A percentile compares a stretch with the other conserved stretches of the same genome.
Conservation (phyloP, 2,113 vertebrate species). For the Colaptes auratus region DNA sequence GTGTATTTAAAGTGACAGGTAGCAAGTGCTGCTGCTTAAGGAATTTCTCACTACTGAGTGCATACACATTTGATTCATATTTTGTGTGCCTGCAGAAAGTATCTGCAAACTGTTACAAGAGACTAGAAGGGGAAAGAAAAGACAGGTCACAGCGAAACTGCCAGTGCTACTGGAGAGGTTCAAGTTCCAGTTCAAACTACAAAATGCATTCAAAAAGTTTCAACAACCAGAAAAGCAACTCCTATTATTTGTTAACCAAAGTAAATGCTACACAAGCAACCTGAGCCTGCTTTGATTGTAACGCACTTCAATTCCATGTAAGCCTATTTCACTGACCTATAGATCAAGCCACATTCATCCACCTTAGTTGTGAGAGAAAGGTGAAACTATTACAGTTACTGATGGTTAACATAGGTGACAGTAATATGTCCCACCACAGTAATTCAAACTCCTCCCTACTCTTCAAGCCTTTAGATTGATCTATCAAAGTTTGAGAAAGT, state of each 20-base stretch:
- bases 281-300: not conserved
- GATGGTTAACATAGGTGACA: not conserved
- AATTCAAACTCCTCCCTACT: not conserved
- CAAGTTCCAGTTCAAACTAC: not conserved
- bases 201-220: not conserved
- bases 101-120: not conserved
- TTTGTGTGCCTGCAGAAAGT: not conserved
- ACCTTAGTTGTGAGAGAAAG: not conserved
- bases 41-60: not conserved
- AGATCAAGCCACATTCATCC: no score
- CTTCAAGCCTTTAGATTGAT: not conserved
- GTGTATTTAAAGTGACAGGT: not conserved
- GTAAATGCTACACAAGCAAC: not conserved
- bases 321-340: not conserved
- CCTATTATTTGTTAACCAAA: not conserved
- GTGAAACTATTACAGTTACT: not conserved
- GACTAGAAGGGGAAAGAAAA: not conserved
- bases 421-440: fast-evolving
- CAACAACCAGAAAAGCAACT: not conserved
- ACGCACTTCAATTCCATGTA: not conserved
- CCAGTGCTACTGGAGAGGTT: not conserved
- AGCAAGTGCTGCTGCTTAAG: not conserved
- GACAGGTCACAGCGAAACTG: not conserved
- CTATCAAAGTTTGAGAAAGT: not conserved
- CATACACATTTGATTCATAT: not conserved